Conservation (phyloP, 1,140 invertebrate genomes). For the Ooceraea biroi region DNA sequence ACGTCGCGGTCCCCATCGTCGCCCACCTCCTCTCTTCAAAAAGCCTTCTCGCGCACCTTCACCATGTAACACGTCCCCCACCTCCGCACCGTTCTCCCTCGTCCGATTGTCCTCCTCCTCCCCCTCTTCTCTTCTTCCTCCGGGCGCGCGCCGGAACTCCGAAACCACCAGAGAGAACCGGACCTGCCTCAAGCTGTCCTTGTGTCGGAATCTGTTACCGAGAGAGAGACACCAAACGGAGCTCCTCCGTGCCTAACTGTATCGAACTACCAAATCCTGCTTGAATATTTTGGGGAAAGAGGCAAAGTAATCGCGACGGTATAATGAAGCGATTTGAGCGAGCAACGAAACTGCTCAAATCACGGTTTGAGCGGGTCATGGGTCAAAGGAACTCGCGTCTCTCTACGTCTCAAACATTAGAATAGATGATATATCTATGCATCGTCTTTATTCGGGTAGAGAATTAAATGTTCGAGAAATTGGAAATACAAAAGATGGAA, state of each 20-base stretch:
- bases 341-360: too few relatives aligned
- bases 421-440: too few relatives aligned
- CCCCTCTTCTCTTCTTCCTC: too few relatives aligned
- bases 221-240: slow-evolving; percentile 13
- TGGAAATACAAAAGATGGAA: too few relatives aligned
- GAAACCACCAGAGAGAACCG: slow-evolving; percentile 51
- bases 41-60: slow-evolving; percentile 12
- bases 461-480: too few relatives aligned
- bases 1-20: neutral
- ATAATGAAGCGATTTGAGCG: too few relatives aligned
- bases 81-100: slow-evolving; percentile 16
- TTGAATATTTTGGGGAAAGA: neutral
- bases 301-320: neutral
- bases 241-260: neutral
- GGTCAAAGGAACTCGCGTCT: too few relatives aligned
- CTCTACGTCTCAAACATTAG: too few relatives aligned
- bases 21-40: neutral
- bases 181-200: slow-evolving; percentile 70
- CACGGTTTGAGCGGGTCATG: too few relatives aligned
- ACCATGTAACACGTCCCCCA: slow-evolving; percentile 8
- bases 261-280: neutral
- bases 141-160: slow-evolving; percentile 19
- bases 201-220: slow-evolving; percentile 54
- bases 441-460: too few relatives aligned
- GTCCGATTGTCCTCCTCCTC: neutral